These are phyloP conservation scores for Ramphastos sulfuratus DNA, from an alignment of 2,113 vertebrate species.

Conservation along the genomic window DNA sequence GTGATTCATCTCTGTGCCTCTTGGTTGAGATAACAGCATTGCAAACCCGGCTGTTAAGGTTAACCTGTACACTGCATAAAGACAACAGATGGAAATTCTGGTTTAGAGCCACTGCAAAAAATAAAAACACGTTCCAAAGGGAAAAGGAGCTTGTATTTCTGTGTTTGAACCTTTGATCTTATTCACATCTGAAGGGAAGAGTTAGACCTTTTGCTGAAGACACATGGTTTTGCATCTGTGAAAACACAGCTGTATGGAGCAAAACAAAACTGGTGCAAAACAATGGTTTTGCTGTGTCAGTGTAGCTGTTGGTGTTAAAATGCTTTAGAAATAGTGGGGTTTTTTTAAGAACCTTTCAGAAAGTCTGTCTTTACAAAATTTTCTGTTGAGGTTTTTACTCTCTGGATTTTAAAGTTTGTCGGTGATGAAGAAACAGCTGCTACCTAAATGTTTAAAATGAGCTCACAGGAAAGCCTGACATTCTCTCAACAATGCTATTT, in stretches of 20 bases:
- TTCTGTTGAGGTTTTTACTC: slow-evolving; percentile 69
- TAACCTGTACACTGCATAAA: slow-evolving; percentile 84
- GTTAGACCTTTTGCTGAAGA: slow-evolving; percentile 83
- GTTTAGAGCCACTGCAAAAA: slow-evolving; percentile 81
- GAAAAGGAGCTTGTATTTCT: slow-evolving; percentile 86
- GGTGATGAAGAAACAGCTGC: slow-evolving; percentile 41
- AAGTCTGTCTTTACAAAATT: slow-evolving; percentile 55
- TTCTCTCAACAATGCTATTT: neutral
- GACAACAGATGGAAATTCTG: slow-evolving; percentile 93
- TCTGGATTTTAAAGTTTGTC: slow-evolving; percentile 37
- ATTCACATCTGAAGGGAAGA: slow-evolving; percentile 85
- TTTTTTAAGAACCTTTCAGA: slow-evolving; percentile 66
- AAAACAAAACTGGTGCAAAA: slow-evolving; percentile 84
- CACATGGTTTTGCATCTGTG: slow-evolving; percentile 96
- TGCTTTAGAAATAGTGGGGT: slow-evolving; percentile 66
- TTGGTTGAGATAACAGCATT: slow-evolving; percentile 71
- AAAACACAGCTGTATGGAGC: slow-evolving; percentile 90
- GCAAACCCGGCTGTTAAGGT: slow-evolving; percentile 64
- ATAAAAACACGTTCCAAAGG: slow-evolving; percentile 82
- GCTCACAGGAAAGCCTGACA: slow-evolving; percentile 21
- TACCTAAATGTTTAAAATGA: slow-evolving; percentile 47
- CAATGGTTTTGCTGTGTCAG: slow-evolving; percentile 83
- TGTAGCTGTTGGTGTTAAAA: slow-evolving; percentile 55
- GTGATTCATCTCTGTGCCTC: slow-evolving; percentile 41
- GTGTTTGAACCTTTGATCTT: slow-evolving; percentile 93